These are phyloP conservation scores for Galago senegalensis DNA, from an alignment of 2,797 vertebrate genomes.

Conservation along the genomic window DNA sequence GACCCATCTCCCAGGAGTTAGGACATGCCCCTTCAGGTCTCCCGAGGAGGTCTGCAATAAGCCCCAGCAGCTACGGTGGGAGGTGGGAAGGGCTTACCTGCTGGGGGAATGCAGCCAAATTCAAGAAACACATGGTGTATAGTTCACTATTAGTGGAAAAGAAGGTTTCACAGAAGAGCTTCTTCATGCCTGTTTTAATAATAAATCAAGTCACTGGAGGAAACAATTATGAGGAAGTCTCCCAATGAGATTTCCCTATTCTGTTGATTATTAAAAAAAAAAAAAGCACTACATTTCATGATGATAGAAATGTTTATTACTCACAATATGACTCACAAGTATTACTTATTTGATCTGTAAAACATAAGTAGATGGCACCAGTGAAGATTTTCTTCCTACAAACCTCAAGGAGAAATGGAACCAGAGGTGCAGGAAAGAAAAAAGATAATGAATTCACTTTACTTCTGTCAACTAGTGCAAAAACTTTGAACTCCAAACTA, in stretches of 20 bases:
- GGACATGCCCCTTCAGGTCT: neutral
- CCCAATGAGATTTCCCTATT: neutral
- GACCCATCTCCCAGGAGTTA: neutral
- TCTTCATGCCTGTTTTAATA: neutral
- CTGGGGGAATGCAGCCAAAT: neutral
- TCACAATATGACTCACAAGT: too few relatives aligned
- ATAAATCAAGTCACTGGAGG: neutral
- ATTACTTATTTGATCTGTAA: neutral
- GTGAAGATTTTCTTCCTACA: neutral
- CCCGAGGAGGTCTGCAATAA: neutral
- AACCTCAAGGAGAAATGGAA: neutral
- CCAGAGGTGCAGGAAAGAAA: neutral
- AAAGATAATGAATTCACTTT: neutral
- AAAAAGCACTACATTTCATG: neutral
- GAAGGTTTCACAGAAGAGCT: neutral
- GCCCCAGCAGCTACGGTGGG: neutral
- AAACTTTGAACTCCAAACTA: neutral
- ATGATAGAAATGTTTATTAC: neutral
- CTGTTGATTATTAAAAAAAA: neutral
- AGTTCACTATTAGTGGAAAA: neutral
- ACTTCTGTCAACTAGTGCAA: neutral
- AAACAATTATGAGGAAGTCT: neutral
- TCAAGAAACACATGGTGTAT: neutral
- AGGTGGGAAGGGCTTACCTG: neutral
- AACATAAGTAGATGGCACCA: neutral